Evolutionary conservation across 2,797 vertebrate genomes (phyloP).

Genomic region (Falco berigora): DNA sequence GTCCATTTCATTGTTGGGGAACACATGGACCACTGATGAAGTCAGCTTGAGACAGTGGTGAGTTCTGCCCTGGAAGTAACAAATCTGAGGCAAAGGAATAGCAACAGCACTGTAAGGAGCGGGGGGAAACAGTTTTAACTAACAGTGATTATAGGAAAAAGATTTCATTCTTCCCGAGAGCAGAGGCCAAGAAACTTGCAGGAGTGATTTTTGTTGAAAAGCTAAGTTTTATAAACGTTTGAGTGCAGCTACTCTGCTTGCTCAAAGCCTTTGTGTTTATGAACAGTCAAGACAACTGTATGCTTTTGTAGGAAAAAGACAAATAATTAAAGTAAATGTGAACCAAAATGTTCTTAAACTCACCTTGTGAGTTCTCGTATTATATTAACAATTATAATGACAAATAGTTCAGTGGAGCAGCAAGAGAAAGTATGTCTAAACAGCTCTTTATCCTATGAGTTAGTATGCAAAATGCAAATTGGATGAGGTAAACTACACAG

Average conservation of each 20-base stretch:
- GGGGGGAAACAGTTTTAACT: not conserved
- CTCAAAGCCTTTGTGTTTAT: not conserved
- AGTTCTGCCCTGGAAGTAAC: not conserved
- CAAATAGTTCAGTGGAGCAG: not conserved
- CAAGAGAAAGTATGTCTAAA: not conserved
- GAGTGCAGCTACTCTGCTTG: not conserved
- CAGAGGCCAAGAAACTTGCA: not conserved
- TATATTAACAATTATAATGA: not conserved
- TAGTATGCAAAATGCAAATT: conserved; percentile 7
- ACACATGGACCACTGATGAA: not conserved
- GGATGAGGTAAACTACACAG: not conserved
- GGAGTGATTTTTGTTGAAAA: not conserved
- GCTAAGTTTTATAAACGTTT: not conserved
- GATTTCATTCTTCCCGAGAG: not conserved
- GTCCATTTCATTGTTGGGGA: not conserved
- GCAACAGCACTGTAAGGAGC: not conserved
- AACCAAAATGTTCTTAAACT: not conserved
- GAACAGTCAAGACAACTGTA: not conserved
- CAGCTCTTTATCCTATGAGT: not conserved
- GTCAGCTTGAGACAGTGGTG: not conserved
- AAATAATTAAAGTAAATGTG: not conserved
- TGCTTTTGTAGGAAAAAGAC: not conserved
- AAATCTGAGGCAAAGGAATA: not conserved
- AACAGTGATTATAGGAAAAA: not conserved
- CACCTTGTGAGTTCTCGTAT: not conserved